Evolutionary conservation across 2,113 vertebrate genomes (phyloP), one percentile per base, ranked within the genome.

Genomic region (Tupaia chinensis): DNA sequence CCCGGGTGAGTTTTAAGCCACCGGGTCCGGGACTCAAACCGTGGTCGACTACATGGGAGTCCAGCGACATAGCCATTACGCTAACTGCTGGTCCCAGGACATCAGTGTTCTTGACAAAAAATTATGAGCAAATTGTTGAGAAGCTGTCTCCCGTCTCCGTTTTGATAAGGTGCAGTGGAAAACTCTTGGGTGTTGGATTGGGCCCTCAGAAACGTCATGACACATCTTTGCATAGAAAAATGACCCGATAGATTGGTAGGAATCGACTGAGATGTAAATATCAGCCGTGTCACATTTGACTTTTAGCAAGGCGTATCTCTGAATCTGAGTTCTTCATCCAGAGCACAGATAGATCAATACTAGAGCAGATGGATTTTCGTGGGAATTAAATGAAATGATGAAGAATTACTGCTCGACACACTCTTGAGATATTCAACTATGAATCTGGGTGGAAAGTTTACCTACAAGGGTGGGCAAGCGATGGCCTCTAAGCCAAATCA

Each of bases 241-340:
- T 44, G 44, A 44, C 44, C 44, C 44, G 5, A 44, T 0, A 1
- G 2, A 8, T 44, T 5, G 12, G 13, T 7, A 6, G 44, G 23
- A 54, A 16, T 11, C 3, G 2, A 5, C 9, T 0, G 29, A 60
- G 66, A 66, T 23, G 27, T 3, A 20, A 8, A 4, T 12, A 15
- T 25, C 7, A 19, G 53, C 65, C 9, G 4, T 12, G 5, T 0
- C 0, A 4, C 77, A 8, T 0, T n/a, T 32, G 3, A 66, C 15
- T 25, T 63, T 44, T 3, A 44, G 7, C 32, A 73, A 60, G 3
- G 27, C 14, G 20, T 19, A 14, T n/a, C 16, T 74, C 7, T 9
- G 32, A 29, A 1, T 17, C 58, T 60, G 12, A 44, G 27, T 29
- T 12, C 32, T 84, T 53, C 16, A 27, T 65, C 1, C 1, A 23